Percentiles rank a stretch among this genome's conserved stretches.
phyloP scores from a whole-genome alignment of 2,888 invertebrate genomes.

The Platycnemis pennipes region DNA sequence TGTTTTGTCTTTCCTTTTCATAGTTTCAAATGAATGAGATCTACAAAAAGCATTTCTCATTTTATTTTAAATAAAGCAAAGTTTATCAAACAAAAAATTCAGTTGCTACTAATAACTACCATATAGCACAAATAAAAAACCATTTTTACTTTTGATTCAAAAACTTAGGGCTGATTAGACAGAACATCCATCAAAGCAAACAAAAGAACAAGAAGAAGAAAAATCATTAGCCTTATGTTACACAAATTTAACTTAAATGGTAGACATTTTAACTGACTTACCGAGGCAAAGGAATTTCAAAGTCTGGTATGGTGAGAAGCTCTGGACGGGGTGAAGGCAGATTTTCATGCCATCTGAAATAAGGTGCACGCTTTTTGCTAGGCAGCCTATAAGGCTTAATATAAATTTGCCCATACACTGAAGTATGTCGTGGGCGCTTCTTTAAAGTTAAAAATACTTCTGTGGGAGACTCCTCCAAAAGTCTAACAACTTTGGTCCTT shows the following conservation, averaged over 20 bases:
- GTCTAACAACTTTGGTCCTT: slow-evolving; percentile 87
- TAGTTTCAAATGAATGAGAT: no score
- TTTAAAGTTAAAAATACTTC: slow-evolving; percentile 91
- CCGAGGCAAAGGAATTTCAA: slow-evolving; percentile 82
- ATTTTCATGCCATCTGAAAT: slow-evolving; percentile 86
- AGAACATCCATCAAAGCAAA: no score
- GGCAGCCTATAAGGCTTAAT: slow-evolving; percentile 85
- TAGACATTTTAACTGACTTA: slow-evolving; percentile 75
- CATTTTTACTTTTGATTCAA: no score
- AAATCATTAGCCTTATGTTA: background rate
- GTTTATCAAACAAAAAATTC: no score
- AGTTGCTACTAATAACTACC: no score
- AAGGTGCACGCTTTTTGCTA: slow-evolving; percentile 85
- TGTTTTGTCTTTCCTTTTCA: no score
- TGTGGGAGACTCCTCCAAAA: slow-evolving; percentile 88
- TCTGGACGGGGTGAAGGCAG: slow-evolving; percentile 85
- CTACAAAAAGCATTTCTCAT: no score
- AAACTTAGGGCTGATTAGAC: no score
- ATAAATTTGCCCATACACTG: slow-evolving; percentile 88
- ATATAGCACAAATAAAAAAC: no score
- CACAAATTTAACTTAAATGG: background rate
- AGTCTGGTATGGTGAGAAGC: slow-evolving; percentile 83
- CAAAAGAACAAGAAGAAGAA: background rate
- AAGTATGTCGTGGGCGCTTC: slow-evolving; percentile 90
- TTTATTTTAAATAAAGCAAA: no score